Base-by-base conservation (phyloP, 2,797 vertebrate species). In the Myotis daubentonii region DNA sequence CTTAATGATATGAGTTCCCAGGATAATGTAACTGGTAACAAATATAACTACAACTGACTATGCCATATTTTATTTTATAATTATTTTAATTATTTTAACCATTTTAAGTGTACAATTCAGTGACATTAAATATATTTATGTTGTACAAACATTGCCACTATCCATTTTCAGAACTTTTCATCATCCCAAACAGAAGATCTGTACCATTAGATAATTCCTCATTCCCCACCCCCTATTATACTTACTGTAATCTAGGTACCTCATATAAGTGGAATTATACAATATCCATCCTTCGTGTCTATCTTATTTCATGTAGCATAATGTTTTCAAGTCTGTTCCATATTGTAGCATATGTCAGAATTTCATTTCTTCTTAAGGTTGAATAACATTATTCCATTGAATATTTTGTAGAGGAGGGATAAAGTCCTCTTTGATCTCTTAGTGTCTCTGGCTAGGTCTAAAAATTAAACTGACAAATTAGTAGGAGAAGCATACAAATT, bases 21-120 rank as follows among this genome's bases (percentile, higher is more conserved):
- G 91, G 81, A 86, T 83, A 92, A 81, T 36, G 3, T 82, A 87
- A 11, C 23, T 86, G 66, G 70, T 66, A 78, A 94, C 89, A 87
- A 90, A 30, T 38, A 65, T 8, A 36, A 65, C 23, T 89, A 8
- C 38, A 13, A 81, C n/a, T 36, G 15, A 51, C 19, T 68, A 17
- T 38, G 11, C 88, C 22, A 60, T 55, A 30, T 51, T 55, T 93
- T 86, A 74, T 79, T 70, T 79, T 89, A 60, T 89, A 71, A 55
- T 80, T 36, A 72, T 82, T 57, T 53, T 55, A 76, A 66, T 92
- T 44, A 74, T 38, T 53, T 72, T 71, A 65, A 84, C 30, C 25
- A 71, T 51, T 85, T 47, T 79, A 86, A 51, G 28, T 25, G 1
- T 70, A 9, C 12, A 95, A 6, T 84, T 78, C 20, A 51, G 7